Conservation (phyloP, 2,113 vertebrate genomes). For the Emydocephalus ijimae region DNA sequence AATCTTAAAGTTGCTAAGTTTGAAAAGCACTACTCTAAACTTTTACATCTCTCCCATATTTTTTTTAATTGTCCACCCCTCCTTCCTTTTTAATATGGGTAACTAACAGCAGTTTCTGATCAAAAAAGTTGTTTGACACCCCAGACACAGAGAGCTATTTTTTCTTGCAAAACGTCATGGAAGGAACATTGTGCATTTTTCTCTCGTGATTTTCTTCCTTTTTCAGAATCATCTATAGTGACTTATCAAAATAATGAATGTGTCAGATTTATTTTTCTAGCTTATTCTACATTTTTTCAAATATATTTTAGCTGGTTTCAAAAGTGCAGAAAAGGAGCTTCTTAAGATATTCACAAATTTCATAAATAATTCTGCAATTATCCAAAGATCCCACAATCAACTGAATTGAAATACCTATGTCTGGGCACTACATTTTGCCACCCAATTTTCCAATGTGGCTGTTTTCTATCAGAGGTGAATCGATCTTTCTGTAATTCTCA, state of each 20-base stretch:
- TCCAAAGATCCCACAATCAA: conserved; percentile 37
- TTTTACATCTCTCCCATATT: conserved; percentile 3
- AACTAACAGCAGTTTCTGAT: conserved; percentile 25
- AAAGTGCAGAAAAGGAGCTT: conserved; percentile 18
- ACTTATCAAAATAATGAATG: conserved; percentile 36
- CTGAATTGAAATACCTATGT: conserved; percentile 23
- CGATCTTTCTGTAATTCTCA: not conserved
- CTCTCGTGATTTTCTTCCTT: conserved; percentile 27
- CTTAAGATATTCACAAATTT: conserved; percentile 40
- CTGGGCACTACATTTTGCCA: not conserved
- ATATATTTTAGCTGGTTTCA: not conserved
- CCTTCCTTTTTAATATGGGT: not conserved
- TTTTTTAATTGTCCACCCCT: conserved; percentile 13
- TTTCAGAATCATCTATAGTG: conserved; percentile 37
- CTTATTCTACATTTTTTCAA: not conserved
- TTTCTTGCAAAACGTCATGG: conserved; percentile 15
- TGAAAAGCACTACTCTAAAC: not conserved
- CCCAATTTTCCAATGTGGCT: not conserved
- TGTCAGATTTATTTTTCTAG: not conserved
- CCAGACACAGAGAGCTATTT: conserved; percentile 8
- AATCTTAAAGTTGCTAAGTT: not conserved
- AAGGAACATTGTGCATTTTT: not conserved
- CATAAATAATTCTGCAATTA: conserved; percentile 52
- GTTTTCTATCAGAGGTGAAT: not conserved
- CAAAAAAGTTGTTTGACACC: conserved; percentile 6